A percentile compares a stretch with the other conserved stretches of the same genome.
These are phyloP conservation scores for Spodoptera littoralis DNA, from an alignment of 2,888 invertebrate species.

Conservation along the genomic window DNA sequence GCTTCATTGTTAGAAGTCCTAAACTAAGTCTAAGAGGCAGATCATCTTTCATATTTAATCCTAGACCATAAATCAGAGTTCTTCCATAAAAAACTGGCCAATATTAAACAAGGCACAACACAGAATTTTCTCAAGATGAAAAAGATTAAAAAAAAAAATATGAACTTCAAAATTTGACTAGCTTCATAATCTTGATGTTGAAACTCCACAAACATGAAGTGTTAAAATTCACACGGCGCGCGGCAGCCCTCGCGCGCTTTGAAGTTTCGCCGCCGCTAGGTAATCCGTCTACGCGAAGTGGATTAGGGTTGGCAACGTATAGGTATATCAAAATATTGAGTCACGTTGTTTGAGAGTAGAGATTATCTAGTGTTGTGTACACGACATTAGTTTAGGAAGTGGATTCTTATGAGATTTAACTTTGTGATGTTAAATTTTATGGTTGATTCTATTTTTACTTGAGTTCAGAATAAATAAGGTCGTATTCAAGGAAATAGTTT, in stretches of 20 bases:
- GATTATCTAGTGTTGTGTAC: constrained; percentile 43
- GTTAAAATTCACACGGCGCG: constrained; percentile 71
- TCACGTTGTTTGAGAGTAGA: constrained; percentile 46
- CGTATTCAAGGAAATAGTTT: too few species aligned
- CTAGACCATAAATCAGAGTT: too few species aligned
- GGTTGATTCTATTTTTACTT: too few species aligned
- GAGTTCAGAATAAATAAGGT: too few species aligned
- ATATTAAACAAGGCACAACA: constrained; percentile 3
- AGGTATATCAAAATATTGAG: constrained; percentile 49
- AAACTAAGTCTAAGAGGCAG: background rate
- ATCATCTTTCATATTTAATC: background rate
- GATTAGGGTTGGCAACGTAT: constrained; percentile 61
- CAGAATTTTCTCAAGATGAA: constrained; percentile 29
- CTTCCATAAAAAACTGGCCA: constrained; percentile 5
- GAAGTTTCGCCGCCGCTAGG: constrained; percentile 72
- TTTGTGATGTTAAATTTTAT: constrained; percentile 10
- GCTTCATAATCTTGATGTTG: constrained; percentile 60
- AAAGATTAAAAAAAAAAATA: constrained; percentile 32
- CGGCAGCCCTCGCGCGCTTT: constrained; percentile 69
- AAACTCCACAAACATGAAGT: constrained; percentile 54
- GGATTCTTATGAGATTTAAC: constrained; percentile 2
- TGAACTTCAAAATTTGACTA: constrained; percentile 44
- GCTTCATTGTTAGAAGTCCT: too few species aligned
- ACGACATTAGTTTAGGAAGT: constrained; percentile 23
- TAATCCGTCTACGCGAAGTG: constrained; percentile 64